Base-by-base conservation (phyloP, 2,797 vertebrate species). In the Mycteria americana region DNA sequence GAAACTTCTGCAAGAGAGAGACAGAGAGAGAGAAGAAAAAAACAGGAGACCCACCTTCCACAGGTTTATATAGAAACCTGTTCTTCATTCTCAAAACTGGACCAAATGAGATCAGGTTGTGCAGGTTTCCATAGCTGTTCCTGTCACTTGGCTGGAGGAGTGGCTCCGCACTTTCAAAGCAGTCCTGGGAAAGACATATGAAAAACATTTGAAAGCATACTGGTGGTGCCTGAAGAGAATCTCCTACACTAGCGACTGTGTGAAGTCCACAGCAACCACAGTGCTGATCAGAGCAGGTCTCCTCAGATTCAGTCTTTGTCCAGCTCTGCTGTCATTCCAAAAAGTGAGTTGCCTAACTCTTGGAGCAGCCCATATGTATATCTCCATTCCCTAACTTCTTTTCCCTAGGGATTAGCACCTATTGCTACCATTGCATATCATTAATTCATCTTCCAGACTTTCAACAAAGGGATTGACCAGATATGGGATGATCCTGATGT, bases 81-180 rank as follows among this genome's bases (percentile, higher is more conserved):
- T 51, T 37, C 64, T 56, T 92, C 11, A 4, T 72, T 67, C 79
- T 88, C 74, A 88, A 45, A 1, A 97, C 7, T 1, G 96, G 96
- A 9, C 97, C 97, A 0, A 97, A 65, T 5, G 97, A 97, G 12
- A 97, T 63, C 64, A 96, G 82, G 56, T 18, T 81, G 88, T 63
- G 96, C 56, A 48, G 74, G 37, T 63, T 81, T 9, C 90, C 56
- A 0, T 69, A n/a, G 68, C 82, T 93, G 68, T 7, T 93, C 51
- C 88, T 91, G 54, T 89, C 91, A 19, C 81, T 80, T 67, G 81
- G 46, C 54, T 89, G 88, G 31, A 77, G 62, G 37, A 54, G 57
- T 4, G 31, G 48, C 76, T 96, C 92, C 62, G 18, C 11, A 0
- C n/a, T 31, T 6, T 62, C 92, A 37, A 75, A 65, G 88, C 96